Evolutionary conservation across 2,797 vertebrate genomes (phyloP), one percentile per base, ranked within the genome.

Genomic region (Champsocephalus esox): DNA sequence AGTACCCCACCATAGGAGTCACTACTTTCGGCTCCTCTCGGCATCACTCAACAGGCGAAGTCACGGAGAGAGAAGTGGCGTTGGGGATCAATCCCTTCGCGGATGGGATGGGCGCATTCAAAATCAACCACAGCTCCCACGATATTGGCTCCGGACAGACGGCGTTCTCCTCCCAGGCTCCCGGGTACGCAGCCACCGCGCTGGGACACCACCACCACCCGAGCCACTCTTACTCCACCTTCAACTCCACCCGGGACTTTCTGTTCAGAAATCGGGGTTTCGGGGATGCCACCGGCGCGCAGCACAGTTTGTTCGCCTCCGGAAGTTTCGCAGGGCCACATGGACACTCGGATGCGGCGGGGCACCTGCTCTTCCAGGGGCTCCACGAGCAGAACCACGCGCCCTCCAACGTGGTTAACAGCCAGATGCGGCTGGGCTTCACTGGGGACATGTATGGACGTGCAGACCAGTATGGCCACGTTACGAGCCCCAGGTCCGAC

Each of bases 211-310:
- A 99, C 80, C 98, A 99, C 87, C 98, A 99, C 93, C 96, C 97
- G 80, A 95, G 96, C 89, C 98, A 98, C 92, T 99, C 98, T 52
- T 99, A 99, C 91, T 98, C 98, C 87, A 98, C 97, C 62, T 99
- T 99, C 95, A 99, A 99, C 95, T 99, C 98, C 90, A 99, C 98
- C 87, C 94, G 98, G 96, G 98, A 99, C 97, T 99, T 99, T 96
- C 96, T 99, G 62, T 99, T 99, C 93, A 96, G 98, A 91, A 99
- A 99, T 91, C 96, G 98, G 88, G 98, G 98, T 70, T 99, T 99
- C 86, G 98, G 98, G 64, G 98, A 99, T 86, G 97, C 98, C 71
- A 94, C 97, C 34, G 96, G 96, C 68, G 96, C 96, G 56, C 97
- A 98, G 81, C 96, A 97, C 91, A 96, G 96, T 86, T 94, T 97